Evolutionary conservation across 2,113 vertebrate genomes (phyloP), one percentile per base, ranked within the genome.

Genomic region (Apteryx owenii): DNA sequence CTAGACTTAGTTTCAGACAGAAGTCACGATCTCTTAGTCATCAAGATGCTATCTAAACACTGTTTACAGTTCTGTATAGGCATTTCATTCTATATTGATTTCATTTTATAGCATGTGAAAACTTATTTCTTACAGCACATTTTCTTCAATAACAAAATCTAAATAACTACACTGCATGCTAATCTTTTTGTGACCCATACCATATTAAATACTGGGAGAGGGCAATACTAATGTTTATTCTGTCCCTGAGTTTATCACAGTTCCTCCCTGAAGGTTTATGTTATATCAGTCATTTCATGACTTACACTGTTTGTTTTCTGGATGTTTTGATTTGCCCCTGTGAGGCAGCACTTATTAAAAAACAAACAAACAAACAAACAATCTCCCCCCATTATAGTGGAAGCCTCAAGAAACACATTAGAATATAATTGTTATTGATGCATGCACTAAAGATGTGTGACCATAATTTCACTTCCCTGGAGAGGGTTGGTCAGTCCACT

Each of bases 381-480:
- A 33, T 7, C 10, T 33, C 10, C 36, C 16, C 29, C 5, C 8
- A 42, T 71, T 77, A 84, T 40, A 56, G 82, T 23, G 21, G 42
- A 94, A 93, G 5, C 68, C 80, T 92, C 40, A 72, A 90, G 75
- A 91, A 97, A 53, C 73, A 44, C 72, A 64, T 85, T 93, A 95
- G 51, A 90, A 91, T 79, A 58, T 97, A 95, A 96, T 97, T 96
- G 73, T 81, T 95, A 83, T 85, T 90, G 75, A 90, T 88, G 80
- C 42, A 1, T 91, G 95, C 91, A 95, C 83, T 93, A 95, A 96
- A 94, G 91, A 87, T 88, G 70, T 87, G 86, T 93, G 91, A 83
- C 85, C 73, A 83, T 81, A 95, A 95, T 95, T 97, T 95, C 53
- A 71, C 77, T 91, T 96, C 73, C 79, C 90, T 88, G 76, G 60